Evolutionary conservation across 1,140 invertebrate species (phyloP), one percentile per base, ranked within the genome.

Genomic region (Ceratitis capitata): DNA sequence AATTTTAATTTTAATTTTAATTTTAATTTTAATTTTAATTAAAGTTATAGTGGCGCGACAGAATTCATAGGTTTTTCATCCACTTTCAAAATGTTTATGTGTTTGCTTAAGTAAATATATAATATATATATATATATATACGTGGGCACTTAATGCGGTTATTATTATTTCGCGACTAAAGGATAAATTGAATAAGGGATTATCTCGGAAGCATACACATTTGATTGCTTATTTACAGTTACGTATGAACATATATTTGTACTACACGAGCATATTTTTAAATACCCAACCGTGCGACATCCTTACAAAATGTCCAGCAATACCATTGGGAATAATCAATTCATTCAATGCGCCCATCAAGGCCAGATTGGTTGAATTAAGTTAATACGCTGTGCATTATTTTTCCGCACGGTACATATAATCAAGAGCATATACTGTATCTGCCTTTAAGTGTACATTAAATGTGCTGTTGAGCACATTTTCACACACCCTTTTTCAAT

Each of bases 301-400:
- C 16, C n/a, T 53, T 19, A 16, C 51, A 47, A 7, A 7, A 14
- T 19, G 51, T 19, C 9, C 61, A 69, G 61, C 61, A 69, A 32
- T 69, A 29, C 16, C 61, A 64, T 9, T 14, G 26, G n/a, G 58
- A 35, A 64, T 64, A 64, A 64, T 69, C 16, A 69, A 19, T 69
- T 69, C 61, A 69, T 69, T 69, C 61, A 69, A 39, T 69, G 61
- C 61, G 7, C 61, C 35, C 32, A 69, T 69, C 39, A 69, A 16
- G 61, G 32, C 61, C 61, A 39, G 61, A 69, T 69, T 35, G 61
- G 61, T 69, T 69, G 61, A 35, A 29, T 69, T 39, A 69, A 69
- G 61, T 69, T 69, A 69, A 69, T 69, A 32, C 61, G 61, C 26
- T 19, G 61, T 5, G 61, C 61, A 35, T 69, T 35, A 35, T 2